phyloP scores from a whole-genome alignment of 2,113 vertebrate species.

The Podarcis cretensis region DNA sequence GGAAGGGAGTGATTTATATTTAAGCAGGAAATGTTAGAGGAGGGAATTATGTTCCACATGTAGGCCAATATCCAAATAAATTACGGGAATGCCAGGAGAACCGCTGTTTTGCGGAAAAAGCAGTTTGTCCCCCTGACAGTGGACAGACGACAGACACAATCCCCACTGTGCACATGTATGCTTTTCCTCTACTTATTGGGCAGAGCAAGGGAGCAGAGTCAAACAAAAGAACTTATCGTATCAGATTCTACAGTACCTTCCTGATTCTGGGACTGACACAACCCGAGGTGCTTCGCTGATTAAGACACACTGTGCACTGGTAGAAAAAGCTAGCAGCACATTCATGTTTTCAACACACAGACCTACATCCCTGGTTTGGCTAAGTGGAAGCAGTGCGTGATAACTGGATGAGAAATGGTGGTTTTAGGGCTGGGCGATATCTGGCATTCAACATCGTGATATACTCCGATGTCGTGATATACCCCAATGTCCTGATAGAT shows the following conservation, averaged over 20 bases:
- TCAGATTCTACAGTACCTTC: not conserved
- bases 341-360: not conserved
- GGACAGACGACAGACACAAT: not conserved
- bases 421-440: not conserved
- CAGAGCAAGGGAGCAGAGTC: too few relatives aligned
- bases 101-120: not conserved
- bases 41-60: not conserved
- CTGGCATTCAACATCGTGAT: too few relatives aligned
- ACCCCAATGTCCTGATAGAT: too few relatives aligned
- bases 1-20: not conserved
- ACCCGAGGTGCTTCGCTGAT: not conserved
- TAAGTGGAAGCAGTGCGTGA: not conserved
- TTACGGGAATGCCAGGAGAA: not conserved
- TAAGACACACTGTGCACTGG: not conserved
- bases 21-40: not conserved
- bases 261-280: not conserved
- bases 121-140: not conserved
- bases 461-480: too few relatives aligned
- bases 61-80: not conserved
- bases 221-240: not conserved
- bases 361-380: not conserved
- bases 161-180: not conserved
- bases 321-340: not conserved
- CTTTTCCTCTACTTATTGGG: not conserved
- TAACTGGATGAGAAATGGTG: not conserved